Conservation (phyloP, 2,113 vertebrate genomes). For the Narcine bancroftii region DNA sequence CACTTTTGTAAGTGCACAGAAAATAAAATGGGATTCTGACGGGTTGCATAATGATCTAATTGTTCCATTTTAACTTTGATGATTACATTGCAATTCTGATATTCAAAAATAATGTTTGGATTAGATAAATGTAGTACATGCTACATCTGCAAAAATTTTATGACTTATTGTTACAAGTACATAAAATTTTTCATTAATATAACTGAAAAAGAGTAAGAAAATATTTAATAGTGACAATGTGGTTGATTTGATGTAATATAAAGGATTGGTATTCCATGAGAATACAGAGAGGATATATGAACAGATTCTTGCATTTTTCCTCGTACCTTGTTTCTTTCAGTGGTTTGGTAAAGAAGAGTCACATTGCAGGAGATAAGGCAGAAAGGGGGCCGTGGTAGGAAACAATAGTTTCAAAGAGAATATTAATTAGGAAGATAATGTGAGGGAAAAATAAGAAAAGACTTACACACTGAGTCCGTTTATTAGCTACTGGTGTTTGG, state of each 20-base stretch:
- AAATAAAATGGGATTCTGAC: no score
- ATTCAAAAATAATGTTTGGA: neutral
- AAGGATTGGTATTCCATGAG: neutral
- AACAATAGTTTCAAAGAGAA: neutral
- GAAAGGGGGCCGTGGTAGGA: neutral
- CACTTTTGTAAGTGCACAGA: constrained; percentile 76
- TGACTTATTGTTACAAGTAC: neutral
- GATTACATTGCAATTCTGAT: neutral
- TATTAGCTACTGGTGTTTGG: neutral
- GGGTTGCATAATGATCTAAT: neutral
- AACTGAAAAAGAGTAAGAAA: neutral
- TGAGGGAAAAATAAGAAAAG: neutral
- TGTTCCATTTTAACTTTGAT: constrained; percentile 37
- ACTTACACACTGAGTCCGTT: neutral
- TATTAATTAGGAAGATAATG: neutral
- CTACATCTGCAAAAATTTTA: neutral
- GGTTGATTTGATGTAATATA: neutral
- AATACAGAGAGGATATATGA: neutral
- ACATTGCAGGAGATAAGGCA: neutral
- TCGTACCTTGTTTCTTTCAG: neutral
- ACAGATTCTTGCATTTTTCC: neutral
- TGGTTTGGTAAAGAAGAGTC: neutral
- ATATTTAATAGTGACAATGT: neutral
- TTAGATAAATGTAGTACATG: neutral
- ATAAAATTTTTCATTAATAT: neutral